Conservation (phyloP, 2,113 vertebrate genomes). For the Pholis gunnellus region DNA sequence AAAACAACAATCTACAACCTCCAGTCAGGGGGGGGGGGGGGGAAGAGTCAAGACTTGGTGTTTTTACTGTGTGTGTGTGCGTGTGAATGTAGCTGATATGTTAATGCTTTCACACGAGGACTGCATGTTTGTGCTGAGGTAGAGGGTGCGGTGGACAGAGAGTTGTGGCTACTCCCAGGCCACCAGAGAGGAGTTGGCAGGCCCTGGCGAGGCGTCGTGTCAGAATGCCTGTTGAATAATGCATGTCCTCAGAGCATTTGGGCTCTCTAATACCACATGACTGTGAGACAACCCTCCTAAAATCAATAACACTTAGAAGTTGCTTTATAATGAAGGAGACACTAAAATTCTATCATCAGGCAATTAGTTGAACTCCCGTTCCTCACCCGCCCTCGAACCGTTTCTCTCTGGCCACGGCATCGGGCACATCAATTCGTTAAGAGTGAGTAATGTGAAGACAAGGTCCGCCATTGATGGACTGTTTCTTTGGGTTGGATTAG, state of each 20-base stretch:
- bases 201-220: constrained; percentile 76
- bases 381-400: constrained; percentile 44
- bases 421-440: constrained; percentile 46
- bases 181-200: constrained; percentile 80
- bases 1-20: constrained; percentile 58
- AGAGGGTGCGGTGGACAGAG: constrained; percentile 23
- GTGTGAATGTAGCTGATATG: background rate
- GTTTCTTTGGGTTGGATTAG: constrained; percentile 65
- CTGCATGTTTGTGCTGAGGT: background rate
- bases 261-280: constrained; percentile 85
- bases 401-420: constrained; percentile 24
- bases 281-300: constrained; percentile 83
- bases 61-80: background rate
- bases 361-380: constrained; percentile 81
- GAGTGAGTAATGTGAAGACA: constrained; percentile 38
- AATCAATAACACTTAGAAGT: constrained; percentile 92
- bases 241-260: constrained; percentile 83
- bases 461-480: constrained; percentile 43
- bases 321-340: constrained; percentile 86
- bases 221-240: constrained; percentile 87
- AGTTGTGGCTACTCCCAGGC: constrained; percentile 71
- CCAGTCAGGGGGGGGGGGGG: constrained; percentile 13
- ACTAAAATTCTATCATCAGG: constrained; percentile 84
- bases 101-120: constrained; percentile 12
- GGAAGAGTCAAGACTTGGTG: background rate